These are phyloP conservation scores for Tenthredo scrophulariae DNA, from an alignment of 2,888 invertebrate species.

Conservation along the genomic window DNA sequence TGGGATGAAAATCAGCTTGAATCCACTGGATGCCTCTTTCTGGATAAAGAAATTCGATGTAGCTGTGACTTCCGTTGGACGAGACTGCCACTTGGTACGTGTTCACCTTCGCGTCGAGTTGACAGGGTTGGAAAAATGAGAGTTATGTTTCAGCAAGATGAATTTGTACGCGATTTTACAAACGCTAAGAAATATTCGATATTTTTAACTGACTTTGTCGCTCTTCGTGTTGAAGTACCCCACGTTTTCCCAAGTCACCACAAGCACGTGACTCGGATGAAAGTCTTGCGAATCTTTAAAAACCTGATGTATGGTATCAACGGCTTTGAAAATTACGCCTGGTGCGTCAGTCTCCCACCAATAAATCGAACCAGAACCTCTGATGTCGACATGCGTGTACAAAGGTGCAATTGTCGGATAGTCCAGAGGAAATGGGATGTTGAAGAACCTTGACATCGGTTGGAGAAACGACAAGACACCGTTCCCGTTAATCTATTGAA, in stretches of 20 bases:
- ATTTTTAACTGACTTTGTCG: conserved; percentile 81
- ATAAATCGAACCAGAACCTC: conserved; percentile 85
- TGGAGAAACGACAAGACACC: conserved; percentile 94
- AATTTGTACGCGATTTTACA: neutral
- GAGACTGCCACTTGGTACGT: conserved; percentile 90
- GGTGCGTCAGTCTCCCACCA: conserved; percentile 85
- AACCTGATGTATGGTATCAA: conserved; percentile 85
- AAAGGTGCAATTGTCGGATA: conserved; percentile 94
- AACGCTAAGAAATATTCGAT: neutral
- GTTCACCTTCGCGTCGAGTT: conserved; percentile 81
- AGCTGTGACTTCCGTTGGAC: conserved; percentile 87
- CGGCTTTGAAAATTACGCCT: conserved; percentile 84
- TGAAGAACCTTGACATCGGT: conserved; percentile 92
- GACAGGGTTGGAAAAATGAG: conserved; percentile 3
- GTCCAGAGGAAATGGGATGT: conserved; percentile 93
- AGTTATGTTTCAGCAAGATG: neutral
- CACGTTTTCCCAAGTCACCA: conserved; percentile 95
- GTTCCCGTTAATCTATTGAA: conserved; percentile 90
- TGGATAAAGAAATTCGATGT: conserved; percentile 92
- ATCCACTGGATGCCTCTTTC: conserved; percentile 95
- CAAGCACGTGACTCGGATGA: conserved; percentile 87
- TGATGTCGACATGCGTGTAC: conserved; percentile 94
- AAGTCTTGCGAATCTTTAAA: conserved; percentile 88
- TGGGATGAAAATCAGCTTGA: conserved; percentile 87
- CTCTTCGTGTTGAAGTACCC: conserved; percentile 85